Conservation (phyloP, 2,888 invertebrate genomes). For the Quadroppia sp. region DNA sequence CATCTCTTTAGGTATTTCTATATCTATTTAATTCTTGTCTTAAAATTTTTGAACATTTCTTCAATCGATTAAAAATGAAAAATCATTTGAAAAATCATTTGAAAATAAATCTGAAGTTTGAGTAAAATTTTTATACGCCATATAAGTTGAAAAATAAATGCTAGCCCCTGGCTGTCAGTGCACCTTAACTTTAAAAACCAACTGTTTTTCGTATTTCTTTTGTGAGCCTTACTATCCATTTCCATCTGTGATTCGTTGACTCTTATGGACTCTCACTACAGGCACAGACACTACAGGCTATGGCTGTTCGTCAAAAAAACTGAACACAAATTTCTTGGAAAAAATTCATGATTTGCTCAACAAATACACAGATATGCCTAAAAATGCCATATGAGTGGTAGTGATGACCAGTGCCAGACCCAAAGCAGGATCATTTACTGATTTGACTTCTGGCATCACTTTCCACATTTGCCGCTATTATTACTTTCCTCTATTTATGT, state of each 20-base stretch:
- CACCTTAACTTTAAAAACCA: slow-evolving; percentile 9
- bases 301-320: not conserved
- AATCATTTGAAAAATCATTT: not conserved
- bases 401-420: slow-evolving; percentile 4
- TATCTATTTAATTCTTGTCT: not conserved
- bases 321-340: slow-evolving; percentile 2
- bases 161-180: not conserved
- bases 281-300: not conserved
- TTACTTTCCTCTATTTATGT: not conserved
- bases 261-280: not conserved
- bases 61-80: not conserved
- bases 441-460: slow-evolving; percentile 23
- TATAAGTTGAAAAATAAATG: not conserved
- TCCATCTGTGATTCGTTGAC: slow-evolving; percentile 24
- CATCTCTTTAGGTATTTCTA: no score
- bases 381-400: not conserved
- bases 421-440: not conserved
- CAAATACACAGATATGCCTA: not conserved
- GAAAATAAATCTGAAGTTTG: not conserved
- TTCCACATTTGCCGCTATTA: slow-evolving; percentile 1
- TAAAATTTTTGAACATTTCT: not conserved
- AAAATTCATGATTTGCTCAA: not conserved
- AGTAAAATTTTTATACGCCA: not conserved
- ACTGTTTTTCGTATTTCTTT: slow-evolving; percentile 11
- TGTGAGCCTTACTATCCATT: not conserved